Conservation (phyloP, 2,113 vertebrate species). For the Pelodiscus sinensis region DNA sequence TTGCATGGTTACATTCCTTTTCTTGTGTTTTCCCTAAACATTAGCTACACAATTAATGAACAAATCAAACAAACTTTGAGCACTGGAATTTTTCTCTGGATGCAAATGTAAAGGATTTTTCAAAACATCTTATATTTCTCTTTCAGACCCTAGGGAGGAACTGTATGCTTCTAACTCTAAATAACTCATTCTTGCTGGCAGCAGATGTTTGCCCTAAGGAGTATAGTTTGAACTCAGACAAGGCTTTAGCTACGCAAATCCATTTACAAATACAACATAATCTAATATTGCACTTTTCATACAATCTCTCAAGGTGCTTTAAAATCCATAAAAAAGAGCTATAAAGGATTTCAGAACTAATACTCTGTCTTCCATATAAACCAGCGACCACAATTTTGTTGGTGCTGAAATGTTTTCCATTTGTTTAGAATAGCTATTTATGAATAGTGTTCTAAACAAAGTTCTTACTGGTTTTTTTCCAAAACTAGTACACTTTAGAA, state of each 20-base stretch:
- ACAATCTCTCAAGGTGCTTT: slow-evolving; percentile 33
- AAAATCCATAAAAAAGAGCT: slow-evolving; percentile 20
- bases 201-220: slow-evolving; percentile 66
- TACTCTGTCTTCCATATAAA: slow-evolving; percentile 6
- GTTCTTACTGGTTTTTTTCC: not conserved
- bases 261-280: slow-evolving; percentile 72
- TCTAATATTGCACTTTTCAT: slow-evolving; percentile 29
- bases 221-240: slow-evolving; percentile 65
- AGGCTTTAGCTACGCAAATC: slow-evolving; percentile 55
- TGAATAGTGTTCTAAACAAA: not conserved
- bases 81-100: slow-evolving; percentile 53
- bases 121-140: slow-evolving; percentile 56
- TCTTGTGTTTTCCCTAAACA: slow-evolving; percentile 58
- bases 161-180: slow-evolving; percentile 68
- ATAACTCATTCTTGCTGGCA: slow-evolving; percentile 69
- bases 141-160: slow-evolving; percentile 53
- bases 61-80: slow-evolving; percentile 65
- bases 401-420: not conserved
- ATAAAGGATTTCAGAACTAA: slow-evolving; percentile 3
- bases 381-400: not conserved
- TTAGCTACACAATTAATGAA: slow-evolving; percentile 76
- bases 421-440: slow-evolving; percentile 8
- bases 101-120: slow-evolving; percentile 64
- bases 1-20: slow-evolving; percentile 50
- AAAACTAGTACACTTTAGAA: not conserved